Evolutionary conservation across 92 coral and sea anemone species (phyloP).

Genomic region (Nematostella vectensis): DNA sequence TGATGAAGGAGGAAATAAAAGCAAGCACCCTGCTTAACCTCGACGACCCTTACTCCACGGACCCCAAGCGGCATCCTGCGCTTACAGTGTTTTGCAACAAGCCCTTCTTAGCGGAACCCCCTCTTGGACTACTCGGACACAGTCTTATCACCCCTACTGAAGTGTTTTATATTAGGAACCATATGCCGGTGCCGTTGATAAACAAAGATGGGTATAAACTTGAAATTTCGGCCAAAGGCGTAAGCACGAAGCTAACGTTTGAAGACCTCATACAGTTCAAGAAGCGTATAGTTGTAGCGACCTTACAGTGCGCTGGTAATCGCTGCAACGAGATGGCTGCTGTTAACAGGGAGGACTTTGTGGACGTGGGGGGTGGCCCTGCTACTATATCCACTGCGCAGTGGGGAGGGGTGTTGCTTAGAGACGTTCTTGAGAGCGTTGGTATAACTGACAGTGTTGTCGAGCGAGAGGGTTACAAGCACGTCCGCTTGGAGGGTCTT

Average conservation of each 20-base stretch:
- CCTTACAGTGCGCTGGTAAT: slow-evolving; percentile 47
- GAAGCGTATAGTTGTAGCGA: slow-evolving; percentile 32
- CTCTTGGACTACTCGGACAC: slow-evolving; percentile 33
- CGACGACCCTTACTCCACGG: slow-evolving; percentile 42
- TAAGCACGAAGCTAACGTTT: slow-evolving; percentile 13
- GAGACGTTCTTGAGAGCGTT: slow-evolving; percentile 23
- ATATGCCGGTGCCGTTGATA: slow-evolving; percentile 41
- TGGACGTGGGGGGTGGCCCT: slow-evolving; percentile 36
- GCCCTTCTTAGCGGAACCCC: slow-evolving; percentile 48
- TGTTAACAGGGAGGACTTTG: slow-evolving; percentile 22
- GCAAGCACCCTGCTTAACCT: not conserved
- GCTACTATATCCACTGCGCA: slow-evolving; percentile 41
- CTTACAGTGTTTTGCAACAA: slow-evolving; percentile 29
- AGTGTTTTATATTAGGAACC: slow-evolving; percentile 37
- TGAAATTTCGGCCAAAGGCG: slow-evolving; percentile 29
- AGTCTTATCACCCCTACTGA: slow-evolving; percentile 34
- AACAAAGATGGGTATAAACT: slow-evolving; percentile 26
- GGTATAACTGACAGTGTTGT: not conserved
- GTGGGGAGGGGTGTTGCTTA: slow-evolving; percentile 42
- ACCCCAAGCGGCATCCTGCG: slow-evolving; percentile 48
- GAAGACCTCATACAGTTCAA: slow-evolving; percentile 35
- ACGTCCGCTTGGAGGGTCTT: slow-evolving; percentile 30
- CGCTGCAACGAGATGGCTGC: slow-evolving; percentile 48
- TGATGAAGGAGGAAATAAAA: slow-evolving; percentile 27
- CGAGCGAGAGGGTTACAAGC: not conserved